These are phyloP conservation scores for Lampropteryx suffumata DNA, from an alignment of 2,888 invertebrate species.

Conservation along the genomic window DNA sequence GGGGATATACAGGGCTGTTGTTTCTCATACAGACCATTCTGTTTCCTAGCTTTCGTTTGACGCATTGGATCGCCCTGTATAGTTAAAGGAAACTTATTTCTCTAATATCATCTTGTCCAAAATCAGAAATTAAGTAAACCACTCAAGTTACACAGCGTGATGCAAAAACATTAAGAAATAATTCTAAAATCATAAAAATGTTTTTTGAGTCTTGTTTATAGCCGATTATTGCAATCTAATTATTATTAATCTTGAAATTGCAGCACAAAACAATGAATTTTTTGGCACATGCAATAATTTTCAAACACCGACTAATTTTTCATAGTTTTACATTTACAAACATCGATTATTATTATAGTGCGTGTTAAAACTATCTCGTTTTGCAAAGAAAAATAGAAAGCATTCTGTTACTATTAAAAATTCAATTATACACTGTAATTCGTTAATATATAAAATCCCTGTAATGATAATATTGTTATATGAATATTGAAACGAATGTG, in stretches of 20 bases:
- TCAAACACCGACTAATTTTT: conserved; percentile 23
- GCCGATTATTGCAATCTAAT: conserved; percentile 1
- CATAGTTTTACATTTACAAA: conserved; percentile 34
- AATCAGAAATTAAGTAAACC: no score
- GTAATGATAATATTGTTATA: conserved; percentile 81
- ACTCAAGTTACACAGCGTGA: not conserved
- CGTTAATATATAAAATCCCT: conserved; percentile 82
- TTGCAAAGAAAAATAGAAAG: conserved; percentile 56
- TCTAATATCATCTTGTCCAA: no score
- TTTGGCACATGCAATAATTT: conserved; percentile 72
- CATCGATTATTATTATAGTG: conserved; percentile 32
- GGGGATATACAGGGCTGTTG: conserved; percentile 1
- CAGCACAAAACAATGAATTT: conserved; percentile 35
- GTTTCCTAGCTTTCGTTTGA: no score
- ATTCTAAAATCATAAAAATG: not conserved
- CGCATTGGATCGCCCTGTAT: conserved; percentile 1
- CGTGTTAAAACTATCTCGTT: conserved; percentile 28
- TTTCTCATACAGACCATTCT: no score
- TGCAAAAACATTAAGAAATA: conserved; percentile 7
- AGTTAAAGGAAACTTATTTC: not conserved
- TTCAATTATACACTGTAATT: conserved; percentile 68
- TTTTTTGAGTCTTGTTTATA: not conserved
- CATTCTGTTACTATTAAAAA: conserved; percentile 75
- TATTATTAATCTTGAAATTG: conserved; percentile 17
- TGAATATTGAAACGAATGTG: conserved; percentile 58